Base-by-base conservation (phyloP, 2,797 vertebrate genomes). In the Melopsittacus undulatus region DNA sequence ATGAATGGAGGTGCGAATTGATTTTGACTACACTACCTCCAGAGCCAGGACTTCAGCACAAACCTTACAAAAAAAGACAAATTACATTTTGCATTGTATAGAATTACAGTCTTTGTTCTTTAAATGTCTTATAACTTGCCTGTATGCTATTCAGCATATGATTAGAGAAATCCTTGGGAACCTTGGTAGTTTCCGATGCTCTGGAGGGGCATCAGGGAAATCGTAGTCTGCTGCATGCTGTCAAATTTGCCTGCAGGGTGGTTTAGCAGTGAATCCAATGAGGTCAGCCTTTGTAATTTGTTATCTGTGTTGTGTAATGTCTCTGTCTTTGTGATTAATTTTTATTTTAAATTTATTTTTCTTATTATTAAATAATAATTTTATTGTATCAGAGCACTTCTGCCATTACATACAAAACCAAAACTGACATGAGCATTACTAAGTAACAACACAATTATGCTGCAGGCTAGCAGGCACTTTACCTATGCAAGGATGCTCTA, bases 41-140 rank as follows among this genome's bases (percentile, higher is more conserved):
- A 94, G 84, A 95, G 95, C 83, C 84, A 88, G 36, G 46, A 90
- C 95, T 95, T 89, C 82, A 23, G 70, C 94, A 82, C 87, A 90
- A 94, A 68, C 97, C 91, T 92, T 88, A 88, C 89, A 97, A 98
- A 98, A 95, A 92, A 96, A 98, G 97, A 97, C 96, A 98, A 98
- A 98, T 98, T 95, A 87, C 16, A 5, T 94, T 94, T 80, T 91
- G 88, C 63, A 42, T 82, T 66, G 85, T 74, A 46, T 17, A 89
- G 94, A 96, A 97, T 97, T 91, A 94, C 90, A 89, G 85, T 96
- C 92, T 98, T 97, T 98, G 92, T 97, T 90, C 83, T 84, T 90
- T 97, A 97, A 97, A 97, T 87, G 48, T 87, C 83, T 97, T 94
- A 78, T 74, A 78, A 59, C 56, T 59, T 36, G 34, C 56, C 87